Evolutionary conservation across 2,113 vertebrate species (phyloP).

Genomic region (Myrmecophaga tridactyla): DNA sequence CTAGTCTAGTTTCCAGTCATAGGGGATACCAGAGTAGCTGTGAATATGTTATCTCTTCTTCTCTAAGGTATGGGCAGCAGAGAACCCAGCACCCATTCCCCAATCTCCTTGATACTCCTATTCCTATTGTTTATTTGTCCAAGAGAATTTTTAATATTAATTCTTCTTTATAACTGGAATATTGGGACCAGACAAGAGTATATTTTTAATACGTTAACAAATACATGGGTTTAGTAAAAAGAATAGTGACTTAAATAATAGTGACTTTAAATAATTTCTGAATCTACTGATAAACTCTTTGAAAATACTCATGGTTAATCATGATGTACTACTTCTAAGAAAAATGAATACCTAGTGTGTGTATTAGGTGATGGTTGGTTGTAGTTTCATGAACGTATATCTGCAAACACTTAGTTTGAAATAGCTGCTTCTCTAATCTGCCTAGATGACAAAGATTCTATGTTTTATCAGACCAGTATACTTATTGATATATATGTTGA

Average conservation of each 20-base stretch:
- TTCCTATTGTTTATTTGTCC: neutral
- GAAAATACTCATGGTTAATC: neutral
- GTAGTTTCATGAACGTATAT: neutral
- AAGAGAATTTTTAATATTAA: neutral
- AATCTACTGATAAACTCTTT: neutral
- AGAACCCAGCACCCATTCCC: neutral
- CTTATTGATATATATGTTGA: too few relatives aligned
- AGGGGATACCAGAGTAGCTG: neutral
- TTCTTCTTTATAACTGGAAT: neutral
- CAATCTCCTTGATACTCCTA: neutral
- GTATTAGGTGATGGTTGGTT: neutral
- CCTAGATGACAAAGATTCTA: too few relatives aligned
- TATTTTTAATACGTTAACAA: neutral
- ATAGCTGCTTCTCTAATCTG: too few relatives aligned
- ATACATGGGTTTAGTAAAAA: neutral
- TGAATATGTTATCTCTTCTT: neutral
- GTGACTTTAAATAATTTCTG: neutral
- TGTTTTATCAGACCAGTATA: too few relatives aligned
- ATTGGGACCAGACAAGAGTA: neutral
- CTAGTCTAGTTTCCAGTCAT: neutral
- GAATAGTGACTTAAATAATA: neutral
- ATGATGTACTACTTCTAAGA: constrained; percentile 1
- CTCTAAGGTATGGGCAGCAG: neutral
- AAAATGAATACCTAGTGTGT: neutral
- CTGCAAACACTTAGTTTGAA: neutral